Evolutionary conservation across 1,140 invertebrate genomes (phyloP).

Genomic region (Papilio polytes): DNA sequence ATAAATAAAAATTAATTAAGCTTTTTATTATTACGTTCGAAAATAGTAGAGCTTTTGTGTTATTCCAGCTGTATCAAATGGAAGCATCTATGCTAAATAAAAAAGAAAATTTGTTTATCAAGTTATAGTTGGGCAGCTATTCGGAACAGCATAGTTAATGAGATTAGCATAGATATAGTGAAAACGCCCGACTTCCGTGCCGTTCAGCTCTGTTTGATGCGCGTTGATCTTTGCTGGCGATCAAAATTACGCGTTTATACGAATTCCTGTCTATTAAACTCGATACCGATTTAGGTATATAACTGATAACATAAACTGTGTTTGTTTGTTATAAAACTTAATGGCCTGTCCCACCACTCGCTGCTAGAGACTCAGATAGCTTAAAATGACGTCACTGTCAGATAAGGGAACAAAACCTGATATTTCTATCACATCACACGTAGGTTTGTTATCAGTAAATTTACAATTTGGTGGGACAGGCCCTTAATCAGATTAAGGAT

Average conservation of each 20-base stretch:
- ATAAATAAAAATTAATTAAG: too few relatives aligned
- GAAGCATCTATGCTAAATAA: constrained; percentile 10
- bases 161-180: constrained; percentile 51
- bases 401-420: too few relatives aligned
- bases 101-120: constrained; percentile 30
- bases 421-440: too few relatives aligned
- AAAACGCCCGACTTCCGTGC: constrained; percentile 52
- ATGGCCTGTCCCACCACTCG: too few relatives aligned
- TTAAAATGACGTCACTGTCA: too few relatives aligned
- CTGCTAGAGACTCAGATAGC: too few relatives aligned
- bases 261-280: constrained; percentile 50
- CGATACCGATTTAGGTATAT: constrained; percentile 45
- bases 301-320: constrained; percentile 10
- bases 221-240: constrained; percentile 47
- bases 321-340: too few relatives aligned
- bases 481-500: too few relatives aligned
- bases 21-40: too few relatives aligned
- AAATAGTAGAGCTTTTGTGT: too few relatives aligned
- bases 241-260: constrained; percentile 43
- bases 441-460: too few relatives aligned
- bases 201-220: constrained; percentile 58
- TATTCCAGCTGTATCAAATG: not conserved
- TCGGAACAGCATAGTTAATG: constrained; percentile 29
- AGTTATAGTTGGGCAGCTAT: constrained; percentile 33
- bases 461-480: too few relatives aligned